Conservation (phyloP, 2,113 vertebrate species). For the Ariopsis seemanni region DNA sequence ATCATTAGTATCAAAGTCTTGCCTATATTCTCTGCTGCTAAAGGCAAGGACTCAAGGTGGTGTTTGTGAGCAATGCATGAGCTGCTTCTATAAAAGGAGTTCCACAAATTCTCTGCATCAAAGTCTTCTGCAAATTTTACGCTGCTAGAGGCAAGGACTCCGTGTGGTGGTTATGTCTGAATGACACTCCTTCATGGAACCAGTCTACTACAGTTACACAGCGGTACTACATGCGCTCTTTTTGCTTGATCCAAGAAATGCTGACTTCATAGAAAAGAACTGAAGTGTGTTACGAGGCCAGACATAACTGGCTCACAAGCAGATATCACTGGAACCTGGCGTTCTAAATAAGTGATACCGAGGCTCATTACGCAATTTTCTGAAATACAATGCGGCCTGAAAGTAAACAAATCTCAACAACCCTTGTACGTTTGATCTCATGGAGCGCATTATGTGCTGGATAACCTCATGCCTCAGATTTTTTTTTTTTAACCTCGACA, state of each 20-base stretch:
- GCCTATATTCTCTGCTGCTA: slow-evolving; percentile 8
- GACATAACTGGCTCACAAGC: slow-evolving; percentile 5
- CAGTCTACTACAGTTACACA: neutral
- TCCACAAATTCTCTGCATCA: slow-evolving; percentile 8
- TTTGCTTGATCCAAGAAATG: neutral
- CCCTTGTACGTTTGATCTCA: neutral
- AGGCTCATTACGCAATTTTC: neutral
- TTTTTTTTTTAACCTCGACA: neutral
- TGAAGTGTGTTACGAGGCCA: neutral
- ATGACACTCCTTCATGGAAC: slow-evolving; percentile 18
- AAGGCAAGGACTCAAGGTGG: slow-evolving; percentile 37
- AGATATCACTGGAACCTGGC: neutral
- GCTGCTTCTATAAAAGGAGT: slow-evolving; percentile 1
- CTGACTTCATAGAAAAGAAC: slow-evolving; percentile 3
- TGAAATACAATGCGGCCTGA: neutral
- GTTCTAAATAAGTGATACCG: slow-evolving; percentile 3
- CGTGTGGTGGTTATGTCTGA: slow-evolving; percentile 10
- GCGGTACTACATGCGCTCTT: neutral
- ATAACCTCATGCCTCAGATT: slow-evolving; percentile 13
- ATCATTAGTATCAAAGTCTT: slow-evolving; percentile 37
- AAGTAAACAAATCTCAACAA: neutral
- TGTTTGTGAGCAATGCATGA: slow-evolving; percentile 20
- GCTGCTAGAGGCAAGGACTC: slow-evolving; percentile 36
- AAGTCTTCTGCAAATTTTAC: slow-evolving; percentile 4
- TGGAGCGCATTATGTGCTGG: neutral